Conservation (phyloP, 2,888 invertebrate species). For the Pedicia rivosa region DNA sequence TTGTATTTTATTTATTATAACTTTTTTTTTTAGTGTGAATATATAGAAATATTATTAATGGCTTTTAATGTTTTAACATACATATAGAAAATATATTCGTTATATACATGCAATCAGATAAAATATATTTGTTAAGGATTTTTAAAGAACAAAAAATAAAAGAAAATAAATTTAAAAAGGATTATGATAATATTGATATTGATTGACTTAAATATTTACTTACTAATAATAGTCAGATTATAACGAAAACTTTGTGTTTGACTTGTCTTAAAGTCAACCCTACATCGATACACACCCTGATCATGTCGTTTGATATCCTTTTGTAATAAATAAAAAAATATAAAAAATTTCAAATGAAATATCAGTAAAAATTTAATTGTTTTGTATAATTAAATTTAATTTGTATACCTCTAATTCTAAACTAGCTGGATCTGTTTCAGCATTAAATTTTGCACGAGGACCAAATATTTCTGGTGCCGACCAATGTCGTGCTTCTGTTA, state of each 20-base stretch:
- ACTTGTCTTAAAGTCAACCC: constrained; percentile 67
- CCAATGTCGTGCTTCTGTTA: constrained; percentile 58
- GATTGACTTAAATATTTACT: constrained; percentile 24
- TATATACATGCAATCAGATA: not conserved
- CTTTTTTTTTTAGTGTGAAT: too few species aligned
- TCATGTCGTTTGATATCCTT: constrained; percentile 57
- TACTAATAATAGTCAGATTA: constrained; percentile 68
- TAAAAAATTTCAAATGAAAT: too few species aligned
- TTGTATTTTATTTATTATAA: too few species aligned
- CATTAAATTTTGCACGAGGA: constrained; percentile 58
- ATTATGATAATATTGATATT: constrained; percentile 1
- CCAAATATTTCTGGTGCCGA: constrained; percentile 64
- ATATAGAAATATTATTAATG: too few species aligned
- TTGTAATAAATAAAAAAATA: too few species aligned
- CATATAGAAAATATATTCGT: too few species aligned
- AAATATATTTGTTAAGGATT: not conserved
- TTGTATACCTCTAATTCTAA: constrained; percentile 44
- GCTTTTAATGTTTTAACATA: too few species aligned
- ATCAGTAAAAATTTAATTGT: too few species aligned
- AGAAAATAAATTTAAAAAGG: not conserved
- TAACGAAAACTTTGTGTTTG: constrained; percentile 68
- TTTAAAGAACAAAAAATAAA: not conserved
- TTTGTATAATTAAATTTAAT: too few species aligned
- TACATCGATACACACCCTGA: constrained; percentile 66
- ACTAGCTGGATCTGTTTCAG: constrained; percentile 55